Evolutionary conservation across 2,797 vertebrate species (phyloP), one percentile per base, ranked within the genome.

Genomic region (Argya squamiceps): DNA sequence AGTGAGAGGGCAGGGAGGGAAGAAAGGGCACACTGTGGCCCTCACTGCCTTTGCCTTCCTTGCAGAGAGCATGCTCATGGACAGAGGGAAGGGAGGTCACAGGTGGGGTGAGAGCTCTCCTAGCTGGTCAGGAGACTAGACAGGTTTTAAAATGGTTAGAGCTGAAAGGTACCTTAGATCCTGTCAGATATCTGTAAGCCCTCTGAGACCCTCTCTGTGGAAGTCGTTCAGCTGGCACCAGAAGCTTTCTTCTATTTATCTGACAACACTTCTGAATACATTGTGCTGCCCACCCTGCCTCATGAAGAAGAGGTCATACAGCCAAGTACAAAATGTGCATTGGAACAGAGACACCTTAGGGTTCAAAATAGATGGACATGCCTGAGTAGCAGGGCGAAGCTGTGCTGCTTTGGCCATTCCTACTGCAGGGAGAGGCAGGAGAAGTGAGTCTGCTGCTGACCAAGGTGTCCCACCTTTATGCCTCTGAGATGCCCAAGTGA

Each of bases 21-120:
- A 89, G 71, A 96, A 94, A 94, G 95, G 95, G 92, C 91, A 94
- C 69, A 85, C 81, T 85, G 58, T 71, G 84, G 92, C 36, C 71
- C 60, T 85, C 47, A 8, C 32, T 59, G 80, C 55, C 74, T 79
- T 65, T 4, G 1, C 30, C 41, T 60, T 58, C 62, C 39, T 68
- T 60, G 47, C 27, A 69, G 44, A 79, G 27, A 74, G 17, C n/a
- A 46, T 46, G 39, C 8, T 50, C 36, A 7, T 8, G 47, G 70
- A 27, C 10, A 46, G 59, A 88, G 21, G 23, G 37, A 52, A 83
- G 29, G 75, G 32, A 77, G 32, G 37, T 73, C 53, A 81, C 17
- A 75, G 53, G 30, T 53, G 15, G 32, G 32, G 7, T n/a, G 32
- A 84, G 21, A 90, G 15, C 8, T 86, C 47, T 89, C 23, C 65